Evolutionary conservation across 2,888 invertebrate genomes (phyloP), one percentile per base, ranked within the genome.

Genomic region (Pachymerium ferrugineum): DNA sequence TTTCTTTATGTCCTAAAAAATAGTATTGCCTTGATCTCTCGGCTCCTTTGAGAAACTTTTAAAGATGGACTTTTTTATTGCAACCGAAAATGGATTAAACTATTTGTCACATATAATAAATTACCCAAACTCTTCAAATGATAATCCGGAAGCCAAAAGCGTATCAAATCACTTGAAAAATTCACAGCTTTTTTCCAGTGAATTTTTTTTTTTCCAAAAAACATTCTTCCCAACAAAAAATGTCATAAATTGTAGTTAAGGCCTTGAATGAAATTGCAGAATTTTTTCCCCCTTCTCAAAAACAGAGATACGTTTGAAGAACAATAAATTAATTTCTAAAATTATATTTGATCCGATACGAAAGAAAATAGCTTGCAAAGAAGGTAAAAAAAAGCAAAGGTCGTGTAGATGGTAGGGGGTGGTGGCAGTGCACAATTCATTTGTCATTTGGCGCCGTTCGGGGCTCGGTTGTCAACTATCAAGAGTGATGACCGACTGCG

Each of bases 401-500:
- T n/a, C n/a, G n/a, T n/a, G n/a, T n/a, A n/a, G n/a, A n/a, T n/a
- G n/a, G n/a, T n/a, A n/a, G n/a, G 14, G 22, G 16, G 47, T 6
- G 62, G 28, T 62, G 62, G 30, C n/a, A 19, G 69, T 8, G 69
- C 12, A 30, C 69, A 10, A 19, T 33, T 30, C 33, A 33, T 69
- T 71, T 71, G 38, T 71, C 71, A 71, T 38, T 71, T 38, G 71
- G 62, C 62, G 62, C 62, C 62, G 62, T 62, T 62, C 62, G 25
- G 62, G 62, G 62, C 62, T 62, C 28, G 62, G 25, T 62, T 62
- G 62, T 62, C 62, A 62, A 62, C 25, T 25, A 22, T 28, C 62
- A 71, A 71, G 71, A 71, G 35, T 25, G 38, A 71, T 38, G 71
- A 71, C 71, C 71, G 71, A 71, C 28, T 22, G 28, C 38, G 71